Conservation (phyloP, 2,113 vertebrate genomes). For the Chionomys nivalis region DNA sequence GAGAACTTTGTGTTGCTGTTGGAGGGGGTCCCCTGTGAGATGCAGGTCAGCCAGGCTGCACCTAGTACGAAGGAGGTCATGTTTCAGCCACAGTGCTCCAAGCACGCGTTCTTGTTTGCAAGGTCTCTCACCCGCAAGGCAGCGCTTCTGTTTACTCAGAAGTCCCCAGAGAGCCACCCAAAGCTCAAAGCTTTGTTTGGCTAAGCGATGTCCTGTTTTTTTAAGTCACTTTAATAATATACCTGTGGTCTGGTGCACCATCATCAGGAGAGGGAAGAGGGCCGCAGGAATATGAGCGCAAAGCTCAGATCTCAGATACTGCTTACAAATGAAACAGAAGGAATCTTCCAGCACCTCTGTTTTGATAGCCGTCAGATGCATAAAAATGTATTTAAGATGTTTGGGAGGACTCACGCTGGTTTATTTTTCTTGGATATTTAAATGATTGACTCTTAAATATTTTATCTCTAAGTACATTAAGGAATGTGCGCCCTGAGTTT, state of each 20-base stretch:
- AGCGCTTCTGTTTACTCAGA: constrained; percentile 11
- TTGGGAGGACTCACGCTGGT: constrained; percentile 64
- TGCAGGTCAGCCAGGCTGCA: constrained; percentile 17
- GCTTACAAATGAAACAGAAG: constrained; percentile 73
- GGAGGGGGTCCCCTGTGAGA: not conserved
- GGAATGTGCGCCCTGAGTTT: constrained; percentile 71
- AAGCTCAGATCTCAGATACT: constrained; percentile 57
- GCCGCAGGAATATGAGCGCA: constrained; percentile 55
- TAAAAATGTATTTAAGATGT: constrained; percentile 74
- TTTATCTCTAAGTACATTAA: constrained; percentile 73
- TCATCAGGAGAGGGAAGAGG: constrained; percentile 56
- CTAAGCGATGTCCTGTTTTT: not conserved
- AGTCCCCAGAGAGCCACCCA: constrained; percentile 6
- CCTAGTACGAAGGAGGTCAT: constrained; percentile 31
- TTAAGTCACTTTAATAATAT: constrained; percentile 62
- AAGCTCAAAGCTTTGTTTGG: constrained; percentile 19
- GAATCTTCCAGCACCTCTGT: constrained; percentile 67
- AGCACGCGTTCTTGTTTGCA: not conserved
- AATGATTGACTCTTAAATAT: constrained; percentile 71
- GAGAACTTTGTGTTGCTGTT: constrained; percentile 17
- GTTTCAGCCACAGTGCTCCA: constrained; percentile 38
- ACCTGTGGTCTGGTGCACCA: constrained; percentile 39
- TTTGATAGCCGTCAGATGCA: constrained; percentile 75
- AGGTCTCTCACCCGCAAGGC: constrained; percentile 5
- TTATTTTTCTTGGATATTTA: constrained; percentile 77